A percentile compares a stretch with the other conserved stretches of the same genome.
phyloP scores from a whole-genome alignment of 2,113 vertebrate genomes.

The Corynorhinus townsendii region DNA sequence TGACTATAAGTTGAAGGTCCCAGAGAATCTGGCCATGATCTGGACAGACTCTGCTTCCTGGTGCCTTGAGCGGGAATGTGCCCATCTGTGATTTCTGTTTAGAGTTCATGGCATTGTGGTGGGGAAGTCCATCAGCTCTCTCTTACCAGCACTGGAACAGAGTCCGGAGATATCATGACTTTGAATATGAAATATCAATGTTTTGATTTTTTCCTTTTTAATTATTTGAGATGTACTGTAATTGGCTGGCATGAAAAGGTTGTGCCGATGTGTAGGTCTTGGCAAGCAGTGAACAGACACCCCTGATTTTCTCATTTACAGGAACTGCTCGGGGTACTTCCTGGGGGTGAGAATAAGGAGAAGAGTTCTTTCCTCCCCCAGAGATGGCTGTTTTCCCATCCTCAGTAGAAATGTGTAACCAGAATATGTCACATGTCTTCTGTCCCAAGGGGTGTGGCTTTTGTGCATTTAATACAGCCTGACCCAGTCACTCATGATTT shows the following conservation, averaged over 20 bases:
- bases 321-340: too few species aligned
- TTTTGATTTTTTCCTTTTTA: constrained; percentile 54
- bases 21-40: neutral
- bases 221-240: constrained; percentile 47
- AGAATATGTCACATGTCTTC: neutral
- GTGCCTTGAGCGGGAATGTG: neutral
- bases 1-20: neutral
- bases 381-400: neutral
- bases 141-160: neutral
- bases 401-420: neutral
- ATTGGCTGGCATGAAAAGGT: constrained; percentile 48
- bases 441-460: neutral
- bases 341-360: neutral
- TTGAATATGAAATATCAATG: constrained; percentile 45
- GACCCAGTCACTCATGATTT: neutral
- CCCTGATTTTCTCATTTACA: neutral
- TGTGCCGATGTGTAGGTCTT: neutral
- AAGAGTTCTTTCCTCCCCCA: neutral
- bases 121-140: neutral
- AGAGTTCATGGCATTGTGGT: neutral
- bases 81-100: neutral
- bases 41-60: neutral
- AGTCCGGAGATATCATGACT: neutral
- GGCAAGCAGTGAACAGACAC: neutral
- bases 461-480: neutral